A percentile compares a stretch with the other conserved stretches of the same genome.
Evolutionary conservation across 2,113 vertebrate genomes (phyloP).

Genomic region (Nothobranchius furzeri): DNA sequence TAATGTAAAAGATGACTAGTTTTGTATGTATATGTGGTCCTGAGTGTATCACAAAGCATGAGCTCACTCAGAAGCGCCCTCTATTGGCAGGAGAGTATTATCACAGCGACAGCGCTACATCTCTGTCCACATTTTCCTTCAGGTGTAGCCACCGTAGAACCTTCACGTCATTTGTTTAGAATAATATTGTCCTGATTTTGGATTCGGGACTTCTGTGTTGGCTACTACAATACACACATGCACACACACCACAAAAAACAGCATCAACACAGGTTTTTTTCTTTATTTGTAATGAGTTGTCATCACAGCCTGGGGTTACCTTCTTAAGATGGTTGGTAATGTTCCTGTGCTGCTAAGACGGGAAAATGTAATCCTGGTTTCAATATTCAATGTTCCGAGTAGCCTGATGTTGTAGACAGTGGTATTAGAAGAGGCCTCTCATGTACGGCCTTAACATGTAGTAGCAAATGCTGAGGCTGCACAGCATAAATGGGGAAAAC

Average conservation of each 20-base stretch:
- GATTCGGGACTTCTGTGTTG: slow-evolving; percentile 35
- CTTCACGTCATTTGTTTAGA: not conserved
- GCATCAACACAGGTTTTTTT: slow-evolving; percentile 26
- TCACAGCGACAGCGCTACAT: slow-evolving; percentile 33
- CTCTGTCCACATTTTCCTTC: slow-evolving; percentile 47
- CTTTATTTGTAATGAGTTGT: slow-evolving; percentile 3
- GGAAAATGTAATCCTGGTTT: slow-evolving; percentile 66
- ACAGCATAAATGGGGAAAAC: slow-evolving; percentile 18
- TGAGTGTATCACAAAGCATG: slow-evolving; percentile 52
- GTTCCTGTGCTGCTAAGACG: slow-evolving; percentile 54
- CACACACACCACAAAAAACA: slow-evolving; percentile 21
- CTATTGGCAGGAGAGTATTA: slow-evolving; percentile 55
- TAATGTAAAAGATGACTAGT: slow-evolving; percentile 62
- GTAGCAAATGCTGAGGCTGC: slow-evolving; percentile 66
- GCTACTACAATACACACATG: slow-evolving; percentile 30
- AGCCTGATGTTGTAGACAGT: slow-evolving; percentile 71
- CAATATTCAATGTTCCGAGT: slow-evolving; percentile 71
- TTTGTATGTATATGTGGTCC: slow-evolving; percentile 55
- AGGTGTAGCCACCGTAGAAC: slow-evolving; percentile 54
- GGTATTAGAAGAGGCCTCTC: slow-evolving; percentile 67
- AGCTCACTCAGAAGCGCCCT: slow-evolving; percentile 51
- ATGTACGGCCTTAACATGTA: slow-evolving; percentile 68
- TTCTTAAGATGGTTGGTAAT: slow-evolving; percentile 30
- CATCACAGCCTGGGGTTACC: slow-evolving; percentile 4
- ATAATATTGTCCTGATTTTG: not conserved